These are phyloP conservation scores for Thecophora atra DNA, from an alignment of 2,888 invertebrate genomes.

Conservation along the genomic window DNA sequence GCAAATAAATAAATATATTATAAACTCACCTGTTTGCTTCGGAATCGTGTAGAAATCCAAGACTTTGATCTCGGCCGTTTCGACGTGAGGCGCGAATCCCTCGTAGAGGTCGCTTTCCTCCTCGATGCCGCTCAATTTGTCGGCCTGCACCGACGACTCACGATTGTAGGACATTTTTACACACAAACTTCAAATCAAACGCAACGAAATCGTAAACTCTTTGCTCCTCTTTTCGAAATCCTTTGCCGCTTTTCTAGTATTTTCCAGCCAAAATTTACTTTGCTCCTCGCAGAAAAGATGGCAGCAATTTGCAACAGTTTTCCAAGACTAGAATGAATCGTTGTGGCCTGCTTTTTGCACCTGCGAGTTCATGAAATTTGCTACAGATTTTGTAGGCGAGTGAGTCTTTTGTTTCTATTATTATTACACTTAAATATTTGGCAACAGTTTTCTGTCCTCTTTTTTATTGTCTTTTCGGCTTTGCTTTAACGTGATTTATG, in stretches of 20 bases:
- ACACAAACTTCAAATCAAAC: background rate
- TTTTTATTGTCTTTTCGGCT: conserved; percentile 23
- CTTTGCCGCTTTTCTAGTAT: too few relatives aligned
- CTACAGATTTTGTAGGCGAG: too few relatives aligned
- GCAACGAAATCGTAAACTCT: too few relatives aligned
- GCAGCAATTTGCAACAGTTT: too few relatives aligned
- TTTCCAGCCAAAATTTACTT: too few relatives aligned
- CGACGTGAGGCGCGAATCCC: conserved; percentile 84
- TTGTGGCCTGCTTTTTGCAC: too few relatives aligned
- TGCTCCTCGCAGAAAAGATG: too few relatives aligned
- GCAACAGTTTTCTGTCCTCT: conserved; percentile 13
- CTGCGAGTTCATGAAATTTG: too few relatives aligned
- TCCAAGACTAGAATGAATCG: too few relatives aligned
- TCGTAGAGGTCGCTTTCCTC: conserved; percentile 81
- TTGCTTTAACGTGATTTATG: conserved; percentile 51
- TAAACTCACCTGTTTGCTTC: conserved; percentile 61
- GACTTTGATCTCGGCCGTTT: conserved; percentile 77
- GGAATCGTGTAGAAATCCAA: conserved; percentile 62
- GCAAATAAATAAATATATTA: background rate
- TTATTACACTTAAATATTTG: conserved; percentile 16
- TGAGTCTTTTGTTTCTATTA: too few relatives aligned
- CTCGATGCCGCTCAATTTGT: conserved; percentile 79
- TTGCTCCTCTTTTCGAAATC: too few relatives aligned
- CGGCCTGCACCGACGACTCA: conserved; percentile 67
- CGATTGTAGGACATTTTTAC: conserved; percentile 63